Percentiles rank a stretch among this genome's conserved stretches.
These are phyloP conservation scores for Metopia argyrocephala DNA, from an alignment of 2,888 invertebrate species.

Conservation along the genomic window DNA sequence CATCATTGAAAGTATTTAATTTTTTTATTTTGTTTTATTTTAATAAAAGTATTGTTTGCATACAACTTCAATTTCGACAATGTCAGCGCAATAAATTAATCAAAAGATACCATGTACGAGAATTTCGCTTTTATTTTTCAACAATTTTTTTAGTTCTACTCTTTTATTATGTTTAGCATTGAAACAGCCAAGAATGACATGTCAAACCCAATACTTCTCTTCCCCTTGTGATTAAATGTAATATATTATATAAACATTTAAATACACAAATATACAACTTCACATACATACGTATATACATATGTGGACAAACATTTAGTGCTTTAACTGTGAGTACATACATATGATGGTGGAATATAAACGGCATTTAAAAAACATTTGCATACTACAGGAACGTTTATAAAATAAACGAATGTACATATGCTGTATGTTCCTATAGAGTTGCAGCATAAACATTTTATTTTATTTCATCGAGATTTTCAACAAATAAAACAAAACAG, in stretches of 20 bases:
- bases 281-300: too few species aligned
- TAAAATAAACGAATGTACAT: background rate
- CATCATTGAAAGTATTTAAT: conserved; percentile 62
- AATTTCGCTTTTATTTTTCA: conserved; percentile 48
- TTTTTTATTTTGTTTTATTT: conserved; percentile 8
- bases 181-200: conserved; percentile 37
- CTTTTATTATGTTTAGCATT: background rate
- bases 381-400: conserved; percentile 53
- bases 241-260: background rate
- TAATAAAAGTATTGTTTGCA: conserved; percentile 60
- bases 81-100: conserved; percentile 67
- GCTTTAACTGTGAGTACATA: background rate
- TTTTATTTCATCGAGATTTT: background rate
- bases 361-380: conserved; percentile 62
- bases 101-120: conserved; percentile 62
- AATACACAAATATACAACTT: too few species aligned
- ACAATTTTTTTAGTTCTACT: conserved; percentile 1
- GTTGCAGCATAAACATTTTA: conserved; percentile 16
- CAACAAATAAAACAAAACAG: background rate
- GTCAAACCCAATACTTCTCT: background rate
- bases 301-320: too few species aligned
- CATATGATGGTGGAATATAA: conserved; percentile 31
- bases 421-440: too few species aligned
- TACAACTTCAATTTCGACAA: conserved; percentile 65
- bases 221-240: background rate